Conservation (phyloP, 2,797 vertebrate genomes). For the Sebastes umbrosus region DNA sequence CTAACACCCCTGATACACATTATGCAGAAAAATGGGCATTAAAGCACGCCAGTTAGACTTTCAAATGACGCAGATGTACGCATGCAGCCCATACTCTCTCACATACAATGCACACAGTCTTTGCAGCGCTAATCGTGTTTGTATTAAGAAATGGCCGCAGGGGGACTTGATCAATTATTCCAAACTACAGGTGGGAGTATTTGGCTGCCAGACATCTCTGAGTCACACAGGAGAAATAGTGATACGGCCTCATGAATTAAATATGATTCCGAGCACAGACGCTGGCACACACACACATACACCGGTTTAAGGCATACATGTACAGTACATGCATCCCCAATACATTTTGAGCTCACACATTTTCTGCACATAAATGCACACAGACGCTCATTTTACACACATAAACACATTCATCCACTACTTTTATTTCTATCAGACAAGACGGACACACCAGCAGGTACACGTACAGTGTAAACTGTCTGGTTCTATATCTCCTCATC, state of each 20-base stretch:
- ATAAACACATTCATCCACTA: background rate
- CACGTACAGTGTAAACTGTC: background rate
- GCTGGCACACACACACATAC: background rate
- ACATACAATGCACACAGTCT: background rate
- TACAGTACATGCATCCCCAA: background rate
- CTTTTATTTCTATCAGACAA: slow-evolving; percentile 8
- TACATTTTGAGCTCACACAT: background rate
- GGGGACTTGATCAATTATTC: slow-evolving; percentile 68
- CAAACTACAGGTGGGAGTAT: slow-evolving; percentile 70
- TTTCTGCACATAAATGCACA: background rate
- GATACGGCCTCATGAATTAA: slow-evolving; percentile 72
- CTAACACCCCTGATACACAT: background rate
- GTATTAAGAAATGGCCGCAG: slow-evolving; percentile 47
- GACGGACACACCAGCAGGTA: background rate
- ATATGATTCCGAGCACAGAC: slow-evolving; percentile 49
- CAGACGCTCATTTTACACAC: background rate
- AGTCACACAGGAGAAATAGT: slow-evolving; percentile 61
- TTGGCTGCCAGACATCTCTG: slow-evolving; percentile 66
- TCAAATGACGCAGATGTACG: background rate
- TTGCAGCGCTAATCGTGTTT: slow-evolving; percentile 44
- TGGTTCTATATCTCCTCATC: slow-evolving; percentile 28
- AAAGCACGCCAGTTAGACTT: background rate
- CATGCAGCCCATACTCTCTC: background rate
- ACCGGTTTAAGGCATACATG: slow-evolving; percentile 3
- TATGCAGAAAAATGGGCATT: background rate